Percentiles rank a stretch among this genome's conserved stretches.
Conservation (phyloP, 2,888 invertebrate genomes). For the Drosophila tripunctata region DNA sequence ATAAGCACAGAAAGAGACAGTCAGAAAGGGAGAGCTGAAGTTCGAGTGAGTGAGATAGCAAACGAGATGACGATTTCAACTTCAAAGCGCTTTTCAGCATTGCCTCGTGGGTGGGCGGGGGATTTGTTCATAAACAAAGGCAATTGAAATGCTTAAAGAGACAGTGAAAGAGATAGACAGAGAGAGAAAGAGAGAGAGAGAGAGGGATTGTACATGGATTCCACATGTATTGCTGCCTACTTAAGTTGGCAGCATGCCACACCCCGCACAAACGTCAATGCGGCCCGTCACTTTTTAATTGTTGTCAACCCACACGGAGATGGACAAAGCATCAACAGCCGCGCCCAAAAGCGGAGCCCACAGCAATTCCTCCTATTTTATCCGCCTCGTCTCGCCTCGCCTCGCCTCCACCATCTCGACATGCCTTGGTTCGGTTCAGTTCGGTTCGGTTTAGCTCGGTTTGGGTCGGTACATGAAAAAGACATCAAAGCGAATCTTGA, state of each 20-base stretch:
- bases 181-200: not conserved
- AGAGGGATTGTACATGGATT: slow-evolving; percentile 34
- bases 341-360: slow-evolving; percentile 54
- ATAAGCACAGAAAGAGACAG: slow-evolving; percentile 39
- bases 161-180: not conserved
- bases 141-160: slow-evolving; percentile 60
- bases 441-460: slow-evolving; percentile 25
- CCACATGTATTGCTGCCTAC: slow-evolving; percentile 62
- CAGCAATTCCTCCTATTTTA: not conserved
- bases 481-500: slow-evolving; percentile 77
- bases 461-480: slow-evolving; percentile 73
- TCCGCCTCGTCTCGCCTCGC: not conserved
- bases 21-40: slow-evolving; percentile 3
- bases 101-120: slow-evolving; percentile 23
- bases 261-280: slow-evolving; percentile 13
- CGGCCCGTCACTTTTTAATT: slow-evolving; percentile 67
- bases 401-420: too few species aligned
- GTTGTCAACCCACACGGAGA: slow-evolving; percentile 72
- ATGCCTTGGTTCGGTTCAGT: slow-evolving; percentile 7
- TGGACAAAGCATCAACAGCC: slow-evolving; percentile 61
- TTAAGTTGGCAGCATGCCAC: slow-evolving; percentile 45
- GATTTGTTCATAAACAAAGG: slow-evolving; percentile 56
- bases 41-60: slow-evolving; percentile 3
- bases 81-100: slow-evolving; percentile 57
- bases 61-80: slow-evolving; percentile 49